Conservation (phyloP, 1,140 invertebrate genomes). For the Choristoneura fumiferana region DNA sequence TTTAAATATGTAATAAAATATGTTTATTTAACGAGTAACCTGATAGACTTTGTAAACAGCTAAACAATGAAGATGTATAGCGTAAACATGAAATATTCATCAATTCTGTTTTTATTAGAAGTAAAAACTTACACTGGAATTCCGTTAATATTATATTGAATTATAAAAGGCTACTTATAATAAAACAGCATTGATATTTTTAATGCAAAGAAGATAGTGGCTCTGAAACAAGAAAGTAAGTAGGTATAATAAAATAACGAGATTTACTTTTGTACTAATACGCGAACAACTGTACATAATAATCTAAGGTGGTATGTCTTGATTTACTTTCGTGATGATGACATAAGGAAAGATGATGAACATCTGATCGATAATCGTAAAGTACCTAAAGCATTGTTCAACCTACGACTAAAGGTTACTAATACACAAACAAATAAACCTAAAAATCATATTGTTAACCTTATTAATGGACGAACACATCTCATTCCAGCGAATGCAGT, state of each 20-base stretch:
- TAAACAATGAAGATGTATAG: constrained; percentile 60
- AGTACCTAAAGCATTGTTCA: constrained; percentile 33
- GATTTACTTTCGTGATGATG: no score
- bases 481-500: constrained; percentile 74
- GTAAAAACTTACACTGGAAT: background rate
- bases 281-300: background rate
- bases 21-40: constrained; percentile 60
- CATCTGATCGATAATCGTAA: constrained; percentile 6
- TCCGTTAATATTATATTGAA: no score
- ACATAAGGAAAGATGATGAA: no score
- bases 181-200: constrained; percentile 37
- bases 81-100: constrained; percentile 31
- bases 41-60: constrained; percentile 69
- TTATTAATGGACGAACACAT: constrained; percentile 76
- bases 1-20: constrained; percentile 64
- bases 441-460: constrained; percentile 64
- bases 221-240: constrained; percentile 28
- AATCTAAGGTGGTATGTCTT: no score
- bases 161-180: background rate
- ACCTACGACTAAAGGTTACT: constrained; percentile 45
- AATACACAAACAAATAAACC: constrained; percentile 63
- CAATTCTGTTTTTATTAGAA: background rate
- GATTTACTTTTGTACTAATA: constrained; percentile 40
- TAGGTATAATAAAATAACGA: background rate
- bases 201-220: constrained; percentile 32